Conservation (phyloP, 2,888 invertebrate species). For the Anticlea derivata region DNA sequence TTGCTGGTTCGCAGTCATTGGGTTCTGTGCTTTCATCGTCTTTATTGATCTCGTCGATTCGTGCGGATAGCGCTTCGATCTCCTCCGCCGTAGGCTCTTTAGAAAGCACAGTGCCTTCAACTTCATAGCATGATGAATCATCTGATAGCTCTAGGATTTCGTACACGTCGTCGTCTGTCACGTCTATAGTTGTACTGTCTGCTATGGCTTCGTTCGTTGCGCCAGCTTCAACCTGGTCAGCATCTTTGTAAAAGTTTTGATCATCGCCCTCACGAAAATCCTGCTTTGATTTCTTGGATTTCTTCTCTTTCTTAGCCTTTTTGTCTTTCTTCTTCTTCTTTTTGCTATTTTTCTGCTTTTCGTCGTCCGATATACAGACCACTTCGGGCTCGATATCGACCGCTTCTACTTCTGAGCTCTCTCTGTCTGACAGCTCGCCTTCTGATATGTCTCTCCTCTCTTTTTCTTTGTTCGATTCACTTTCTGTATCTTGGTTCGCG, state of each 20-base stretch:
- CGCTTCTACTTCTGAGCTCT: constrained; percentile 66
- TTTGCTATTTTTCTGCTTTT: constrained; percentile 54
- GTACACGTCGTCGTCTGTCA: constrained; percentile 36
- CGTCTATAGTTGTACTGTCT: constrained; percentile 13
- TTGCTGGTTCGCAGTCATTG: constrained; percentile 4
- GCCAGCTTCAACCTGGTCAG: constrained; percentile 2
- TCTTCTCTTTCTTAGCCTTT: constrained; percentile 64
- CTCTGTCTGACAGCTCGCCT: constrained; percentile 56
- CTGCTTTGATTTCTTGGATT: constrained; percentile 53
- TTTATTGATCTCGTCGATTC: constrained; percentile 72
- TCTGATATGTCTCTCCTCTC: constrained; percentile 32
- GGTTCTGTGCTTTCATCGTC: constrained; percentile 25
- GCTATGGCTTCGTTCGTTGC: too few relatives aligned
- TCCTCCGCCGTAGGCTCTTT: constrained; percentile 74
- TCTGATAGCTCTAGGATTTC: constrained; percentile 72
- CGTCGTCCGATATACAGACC: constrained; percentile 80
- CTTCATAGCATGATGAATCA: constrained; percentile 67
- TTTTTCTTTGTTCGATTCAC: constrained; percentile 7
- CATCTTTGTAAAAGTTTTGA: constrained; percentile 62
- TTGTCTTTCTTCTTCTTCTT: constrained; percentile 72
- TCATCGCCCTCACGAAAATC: constrained; percentile 67
- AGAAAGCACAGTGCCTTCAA: constrained; percentile 65
- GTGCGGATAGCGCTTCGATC: constrained; percentile 74
- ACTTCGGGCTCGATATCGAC: constrained; percentile 71
- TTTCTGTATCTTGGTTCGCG: constrained; percentile 8